Evolutionary conservation across 1,140 invertebrate genomes (phyloP), one percentile per base, ranked within the genome.

Genomic region (Drosophila ercepeae): DNA sequence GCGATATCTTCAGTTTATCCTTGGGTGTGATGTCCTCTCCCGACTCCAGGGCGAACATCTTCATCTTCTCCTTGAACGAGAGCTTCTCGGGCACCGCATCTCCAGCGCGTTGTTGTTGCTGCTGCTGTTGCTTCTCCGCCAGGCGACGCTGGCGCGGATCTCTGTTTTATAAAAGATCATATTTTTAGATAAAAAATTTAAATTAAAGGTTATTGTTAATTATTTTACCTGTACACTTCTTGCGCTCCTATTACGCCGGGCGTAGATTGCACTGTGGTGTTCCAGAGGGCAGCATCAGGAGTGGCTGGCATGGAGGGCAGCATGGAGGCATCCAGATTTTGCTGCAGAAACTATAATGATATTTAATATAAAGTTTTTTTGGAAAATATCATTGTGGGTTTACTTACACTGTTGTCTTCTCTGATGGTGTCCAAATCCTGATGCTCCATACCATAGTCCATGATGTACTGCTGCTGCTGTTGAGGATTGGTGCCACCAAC

Each of bases 21-120:
- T 96, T 95, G 39, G 97, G 97, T 9, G 97, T 97, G 70, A 95
- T 94, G 77, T 95, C 93, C 91, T 98, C 97, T 19, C 97, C 97
- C 1, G 96, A 96, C 92, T 98, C 97, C 92, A 97, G 95, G 9
- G 97, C 97, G 92, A 98, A 98, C 97, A 98, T 98, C 92, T 98
- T 97, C 97, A 98, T 98, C 92, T 98, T 98, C 90, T 98, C 97
- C 91, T 97, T 97, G 90, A 98, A 98, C 50, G 95, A 96, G 7
- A 98, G 92, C 83, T 98, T 97, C 90, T 98, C 97, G 0, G 97
- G 97, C 51, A 97, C 95, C 5, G 95, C 94, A 55, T 93, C 92
- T 53, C 93, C 92, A 57, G 83, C 92, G 90, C 92, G 94, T 93
- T 92, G 93, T 74, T 94, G 93, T 60, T 95, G 93, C 63, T 95